Evolutionary conservation across 2,888 invertebrate species (phyloP).

Genomic region (Nomada fabriciana): DNA sequence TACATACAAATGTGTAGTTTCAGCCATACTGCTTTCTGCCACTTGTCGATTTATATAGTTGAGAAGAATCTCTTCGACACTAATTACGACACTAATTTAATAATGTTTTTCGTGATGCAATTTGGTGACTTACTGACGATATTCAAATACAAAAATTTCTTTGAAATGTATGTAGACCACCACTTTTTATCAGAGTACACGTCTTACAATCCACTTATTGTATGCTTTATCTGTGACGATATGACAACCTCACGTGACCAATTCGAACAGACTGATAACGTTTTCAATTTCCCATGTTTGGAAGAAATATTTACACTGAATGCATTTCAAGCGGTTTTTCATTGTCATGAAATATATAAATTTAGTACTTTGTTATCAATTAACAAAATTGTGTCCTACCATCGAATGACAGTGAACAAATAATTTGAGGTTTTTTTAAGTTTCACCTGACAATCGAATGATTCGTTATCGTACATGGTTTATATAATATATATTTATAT

Average conservation of each 20-base stretch:
- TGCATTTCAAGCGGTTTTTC: not conserved
- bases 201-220: not conserved
- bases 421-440: not conserved
- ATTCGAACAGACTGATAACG: constrained; percentile 21
- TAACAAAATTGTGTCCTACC: not conserved
- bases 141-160: not conserved
- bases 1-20: constrained; percentile 34
- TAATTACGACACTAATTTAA: not conserved
- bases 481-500: not conserved
- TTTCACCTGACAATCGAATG: constrained; percentile 4
- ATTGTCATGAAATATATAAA: not conserved
- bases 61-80: not conserved
- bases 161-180: not conserved
- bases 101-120: not conserved
- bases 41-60: constrained; percentile 15
- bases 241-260: constrained; percentile 14
- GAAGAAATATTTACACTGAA: not conserved
- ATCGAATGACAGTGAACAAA: not conserved
- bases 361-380: not conserved
- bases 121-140: not conserved
- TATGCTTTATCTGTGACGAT: constrained; percentile 19
- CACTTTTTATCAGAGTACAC: not conserved
- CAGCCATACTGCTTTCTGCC: constrained; percentile 22
- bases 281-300: constrained; percentile 4
- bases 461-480: not conserved